These are phyloP conservation scores for Puntigrus tetrazona DNA, from an alignment of 2,113 vertebrate genomes.

Conservation along the genomic window DNA sequence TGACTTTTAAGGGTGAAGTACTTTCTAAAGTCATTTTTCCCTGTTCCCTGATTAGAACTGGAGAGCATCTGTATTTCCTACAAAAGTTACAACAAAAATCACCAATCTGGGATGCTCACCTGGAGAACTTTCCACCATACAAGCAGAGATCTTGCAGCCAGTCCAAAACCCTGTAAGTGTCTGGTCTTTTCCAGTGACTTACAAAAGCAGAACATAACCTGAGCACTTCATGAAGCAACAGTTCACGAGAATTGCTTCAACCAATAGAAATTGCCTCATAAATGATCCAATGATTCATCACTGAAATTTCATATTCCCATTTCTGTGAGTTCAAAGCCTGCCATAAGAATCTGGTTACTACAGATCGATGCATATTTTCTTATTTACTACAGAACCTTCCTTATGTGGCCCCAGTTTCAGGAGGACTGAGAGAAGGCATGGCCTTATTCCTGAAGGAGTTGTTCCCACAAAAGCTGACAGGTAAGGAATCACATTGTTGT, in stretches of 20 bases:
- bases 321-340: neutral
- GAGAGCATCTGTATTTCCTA: neutral
- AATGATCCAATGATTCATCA: too few relatives aligned
- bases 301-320: too few relatives aligned
- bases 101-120: neutral
- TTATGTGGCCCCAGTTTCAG: too few relatives aligned
- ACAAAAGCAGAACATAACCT: too few relatives aligned
- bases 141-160: too few relatives aligned
- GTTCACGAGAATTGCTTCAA: too few relatives aligned
- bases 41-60: neutral
- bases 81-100: neutral
- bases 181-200: too few relatives aligned
- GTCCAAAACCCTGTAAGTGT: too few relatives aligned
- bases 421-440: neutral
- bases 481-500: neutral
- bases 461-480: neutral
- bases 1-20: neutral
- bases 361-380: neutral
- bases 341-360: neutral
- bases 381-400: neutral
- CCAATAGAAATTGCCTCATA: too few relatives aligned
- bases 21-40: neutral
- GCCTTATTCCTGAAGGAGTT: constrained; percentile 3
- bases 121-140: too few relatives aligned
- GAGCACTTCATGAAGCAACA: too few relatives aligned